Evolutionary conservation across 2,113 vertebrate genomes (phyloP).

Genomic region (Labeo rohita): DNA sequence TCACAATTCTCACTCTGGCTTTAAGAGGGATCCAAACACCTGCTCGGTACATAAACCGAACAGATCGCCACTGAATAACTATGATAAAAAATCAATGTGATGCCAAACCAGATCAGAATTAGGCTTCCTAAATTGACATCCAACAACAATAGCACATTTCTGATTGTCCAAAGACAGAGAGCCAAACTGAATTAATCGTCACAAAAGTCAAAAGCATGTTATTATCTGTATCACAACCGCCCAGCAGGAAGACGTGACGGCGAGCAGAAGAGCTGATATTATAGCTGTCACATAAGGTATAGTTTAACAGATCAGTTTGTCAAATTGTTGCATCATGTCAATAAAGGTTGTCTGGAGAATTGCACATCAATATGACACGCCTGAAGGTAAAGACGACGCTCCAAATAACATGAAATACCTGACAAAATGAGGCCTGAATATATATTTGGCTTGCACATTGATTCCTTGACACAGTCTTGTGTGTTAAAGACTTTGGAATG

Average conservation of each 20-base stretch:
- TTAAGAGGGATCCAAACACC: neutral
- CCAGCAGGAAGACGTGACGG: neutral
- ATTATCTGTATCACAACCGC: neutral
- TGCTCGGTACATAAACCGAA: neutral
- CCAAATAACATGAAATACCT: neutral
- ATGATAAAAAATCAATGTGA: neutral
- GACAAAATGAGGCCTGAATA: neutral
- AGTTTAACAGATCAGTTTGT: slow-evolving; percentile 28
- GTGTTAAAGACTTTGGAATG: slow-evolving; percentile 4
- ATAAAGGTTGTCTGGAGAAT: slow-evolving; percentile 16
- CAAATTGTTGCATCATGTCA: slow-evolving; percentile 28
- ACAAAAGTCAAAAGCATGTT: neutral
- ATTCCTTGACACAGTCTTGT: neutral
- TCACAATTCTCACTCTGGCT: neutral
- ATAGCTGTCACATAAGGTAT: slow-evolving; percentile 23
- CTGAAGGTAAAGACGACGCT: neutral
- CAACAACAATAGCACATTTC: neutral
- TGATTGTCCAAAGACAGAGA: neutral
- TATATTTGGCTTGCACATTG: neutral
- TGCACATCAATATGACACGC: neutral
- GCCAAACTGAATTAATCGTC: neutral
- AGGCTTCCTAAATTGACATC: neutral
- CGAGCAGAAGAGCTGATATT: neutral
- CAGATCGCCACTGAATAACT: neutral
- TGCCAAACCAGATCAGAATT: neutral